A percentile compares a stretch with the other conserved stretches of the same genome.
phyloP scores from a whole-genome alignment of 2,113 vertebrate species.

The Alethe castanea region DNA sequence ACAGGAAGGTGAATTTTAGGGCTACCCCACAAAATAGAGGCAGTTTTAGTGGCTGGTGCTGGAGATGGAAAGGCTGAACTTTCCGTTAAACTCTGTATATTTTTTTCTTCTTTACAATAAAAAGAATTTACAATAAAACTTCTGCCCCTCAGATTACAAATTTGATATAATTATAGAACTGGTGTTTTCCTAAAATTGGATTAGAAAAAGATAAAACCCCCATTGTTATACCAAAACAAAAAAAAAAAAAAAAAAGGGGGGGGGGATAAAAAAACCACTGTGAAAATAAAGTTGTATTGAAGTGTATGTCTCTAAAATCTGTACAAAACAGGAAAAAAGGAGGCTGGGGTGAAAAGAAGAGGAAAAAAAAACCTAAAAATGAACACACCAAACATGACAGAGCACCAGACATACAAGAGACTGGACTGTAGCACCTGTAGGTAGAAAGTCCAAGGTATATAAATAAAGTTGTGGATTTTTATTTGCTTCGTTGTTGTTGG shows the following conservation, averaged over 20 bases:
- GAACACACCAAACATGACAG: neutral
- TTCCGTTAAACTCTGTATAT: conserved; percentile 64
- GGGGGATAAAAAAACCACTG: neutral
- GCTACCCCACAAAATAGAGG: neutral
- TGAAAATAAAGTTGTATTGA: neutral
- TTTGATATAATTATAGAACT: conserved; percentile 38
- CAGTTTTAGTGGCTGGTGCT: neutral
- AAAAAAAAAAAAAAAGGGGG: neutral
- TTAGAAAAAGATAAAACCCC: neutral
- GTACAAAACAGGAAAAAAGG: conserved; percentile 19
- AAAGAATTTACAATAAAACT: conserved; percentile 63
- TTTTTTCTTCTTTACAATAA: conserved; percentile 69
- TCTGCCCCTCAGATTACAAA: conserved; percentile 55
- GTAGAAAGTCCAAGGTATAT: conserved; percentile 29
- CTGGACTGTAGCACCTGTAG: conserved; percentile 57
- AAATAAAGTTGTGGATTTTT: conserved; percentile 1
- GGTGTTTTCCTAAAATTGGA: conserved; percentile 28
- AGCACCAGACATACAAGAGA: conserved; percentile 26
- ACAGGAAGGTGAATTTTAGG: neutral
- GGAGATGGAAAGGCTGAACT: conserved; percentile 33
- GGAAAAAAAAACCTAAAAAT: neutral
- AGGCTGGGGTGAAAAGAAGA: neutral
- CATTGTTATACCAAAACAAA: neutral
- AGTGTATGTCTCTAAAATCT: conserved; percentile 27
- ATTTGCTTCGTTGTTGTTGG: neutral